Base-by-base conservation (phyloP, 2,888 invertebrate genomes). In the Tipula lateralis region DNA sequence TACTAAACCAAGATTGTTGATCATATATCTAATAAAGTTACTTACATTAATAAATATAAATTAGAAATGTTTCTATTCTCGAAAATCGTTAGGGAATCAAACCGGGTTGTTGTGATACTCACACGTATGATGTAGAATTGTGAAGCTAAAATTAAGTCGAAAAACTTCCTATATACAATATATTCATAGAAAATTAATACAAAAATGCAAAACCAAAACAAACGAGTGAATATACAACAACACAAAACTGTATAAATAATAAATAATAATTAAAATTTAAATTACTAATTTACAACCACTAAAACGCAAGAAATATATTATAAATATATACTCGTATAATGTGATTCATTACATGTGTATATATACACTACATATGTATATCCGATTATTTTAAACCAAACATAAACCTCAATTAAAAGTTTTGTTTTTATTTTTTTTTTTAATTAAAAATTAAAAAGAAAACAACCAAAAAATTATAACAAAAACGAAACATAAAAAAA, bases 361-460 rank as follows among this genome's bases (percentile, higher is more conserved):
- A 66, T 9, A 19, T 24, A 66, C 13, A 13, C 13, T n/a, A n/a
- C 13, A 39, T 13, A 39, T 13, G 4, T 32, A 5, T 39, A 39
- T 13, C 9, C 66, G 66, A 66, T 1, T 24, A 16, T 50, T 16
- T 16, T 50, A n/a, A 66, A 66, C 66, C 66, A 24, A 66, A 66
- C 66, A 24, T 66, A 66, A 66, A 66, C 66, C 66, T 66, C 66
- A 66, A 66, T 66, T 66, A 66, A 66, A 66, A 66, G 24, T 66
- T 66, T 66, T 66, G 66, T 66, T 66, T 66, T 66, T 66, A 66
- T 66, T 66, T 19, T 50, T 66, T 19, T 50, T 50, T 50, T 66
- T 66, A 66, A 66, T 66, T 66, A 66, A 66, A 66, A 19, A 66
- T 66, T 66, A 12, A 24, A 66, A 66, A 66, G 24, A 24, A 66